Percentiles rank a stretch among this genome's conserved stretches.
Conservation (phyloP, 2,888 invertebrate genomes). For the Habrosyne pyritoides region DNA sequence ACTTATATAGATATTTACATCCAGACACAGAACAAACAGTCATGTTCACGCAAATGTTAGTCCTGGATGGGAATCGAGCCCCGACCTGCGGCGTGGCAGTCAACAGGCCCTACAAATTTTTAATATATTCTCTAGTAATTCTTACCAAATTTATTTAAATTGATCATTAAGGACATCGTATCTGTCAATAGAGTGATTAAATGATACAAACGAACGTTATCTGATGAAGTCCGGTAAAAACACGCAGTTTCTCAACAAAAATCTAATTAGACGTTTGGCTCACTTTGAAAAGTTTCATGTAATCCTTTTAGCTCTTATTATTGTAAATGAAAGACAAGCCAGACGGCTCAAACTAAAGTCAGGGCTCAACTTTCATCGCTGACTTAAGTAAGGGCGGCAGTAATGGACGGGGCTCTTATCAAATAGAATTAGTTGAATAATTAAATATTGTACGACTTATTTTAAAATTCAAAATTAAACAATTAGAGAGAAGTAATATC, state of each 20-base stretch:
- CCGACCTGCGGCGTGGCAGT: no score
- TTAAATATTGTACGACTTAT: not conserved
- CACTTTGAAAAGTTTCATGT: slow-evolving; percentile 19
- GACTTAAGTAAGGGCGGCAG: not conserved
- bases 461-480: not conserved
- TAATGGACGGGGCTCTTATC: not conserved
- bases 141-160: no score
- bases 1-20: no score
- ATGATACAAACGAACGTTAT: no score
- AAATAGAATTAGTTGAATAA: slow-evolving; percentile 2
- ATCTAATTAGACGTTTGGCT: slow-evolving; percentile 24
- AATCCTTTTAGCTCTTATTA: slow-evolving; percentile 22
- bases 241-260: slow-evolving; percentile 12
- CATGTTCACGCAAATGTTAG: no score
- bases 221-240: slow-evolving; percentile 10
- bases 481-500: not conserved
- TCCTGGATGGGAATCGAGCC: no score
- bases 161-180: no score
- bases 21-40: no score
- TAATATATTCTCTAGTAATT: no score
- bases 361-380: slow-evolving; percentile 9
- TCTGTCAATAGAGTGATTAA: no score
- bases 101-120: no score
- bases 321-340: slow-evolving; percentile 17
- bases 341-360: slow-evolving; percentile 6